Evolutionary conservation across 2,797 vertebrate genomes (phyloP).

Genomic region (Menidia menidia): DNA sequence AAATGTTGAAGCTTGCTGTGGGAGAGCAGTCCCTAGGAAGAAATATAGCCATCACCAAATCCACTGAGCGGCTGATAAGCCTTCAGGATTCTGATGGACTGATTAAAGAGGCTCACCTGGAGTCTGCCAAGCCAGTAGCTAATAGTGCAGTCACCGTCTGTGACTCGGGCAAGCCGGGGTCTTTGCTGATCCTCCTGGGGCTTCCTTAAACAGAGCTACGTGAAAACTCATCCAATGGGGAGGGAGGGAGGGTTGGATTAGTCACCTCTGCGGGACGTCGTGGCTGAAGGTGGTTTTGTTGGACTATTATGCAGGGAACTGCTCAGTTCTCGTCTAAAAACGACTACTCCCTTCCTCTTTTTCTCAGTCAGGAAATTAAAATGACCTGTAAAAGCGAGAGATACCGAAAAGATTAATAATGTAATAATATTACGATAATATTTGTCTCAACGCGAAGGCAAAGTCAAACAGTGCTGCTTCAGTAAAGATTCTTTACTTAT

Average conservation of each 20-base stretch:
- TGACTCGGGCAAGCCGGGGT: background rate
- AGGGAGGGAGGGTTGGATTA: background rate
- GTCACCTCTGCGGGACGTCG: background rate
- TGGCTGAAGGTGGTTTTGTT: background rate
- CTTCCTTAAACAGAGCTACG: background rate
- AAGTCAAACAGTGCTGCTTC: background rate
- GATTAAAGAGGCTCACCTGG: constrained; percentile 5
- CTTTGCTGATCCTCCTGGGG: constrained; percentile 22
- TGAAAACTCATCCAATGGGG: constrained; percentile 8
- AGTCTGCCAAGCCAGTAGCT: background rate
- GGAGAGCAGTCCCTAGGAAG: background rate
- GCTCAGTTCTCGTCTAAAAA: constrained; percentile 21
- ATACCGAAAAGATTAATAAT: background rate
- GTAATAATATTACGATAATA: background rate
- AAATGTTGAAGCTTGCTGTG: background rate
- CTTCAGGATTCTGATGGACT: constrained; percentile 4
- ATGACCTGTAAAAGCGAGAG: no score
- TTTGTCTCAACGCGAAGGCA: background rate
- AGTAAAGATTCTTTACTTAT: background rate
- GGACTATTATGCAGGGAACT: background rate
- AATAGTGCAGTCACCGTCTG: constrained; percentile 8
- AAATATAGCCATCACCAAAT: background rate
- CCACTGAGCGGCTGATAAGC: constrained; percentile 3
- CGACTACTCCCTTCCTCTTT: background rate
- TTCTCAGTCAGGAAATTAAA: background rate